A percentile compares a stretch with the other conserved stretches of the same genome.
phyloP scores from a whole-genome alignment of 2,113 vertebrate species.

The Anhinga rufa region DNA sequence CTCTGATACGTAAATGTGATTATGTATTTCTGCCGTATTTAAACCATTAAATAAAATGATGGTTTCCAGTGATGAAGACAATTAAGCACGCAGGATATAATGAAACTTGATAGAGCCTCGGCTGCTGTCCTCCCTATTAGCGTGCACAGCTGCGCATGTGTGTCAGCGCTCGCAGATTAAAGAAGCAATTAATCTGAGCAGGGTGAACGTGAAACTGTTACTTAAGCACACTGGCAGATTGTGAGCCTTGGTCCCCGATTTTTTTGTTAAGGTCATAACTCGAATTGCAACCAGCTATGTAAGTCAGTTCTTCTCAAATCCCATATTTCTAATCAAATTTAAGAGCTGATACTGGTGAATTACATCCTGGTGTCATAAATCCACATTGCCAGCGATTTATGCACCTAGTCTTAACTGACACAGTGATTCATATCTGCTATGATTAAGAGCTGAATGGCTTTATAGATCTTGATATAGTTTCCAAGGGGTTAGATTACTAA shows the following conservation, averaged over 20 bases:
- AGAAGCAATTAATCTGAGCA: constrained; percentile 68
- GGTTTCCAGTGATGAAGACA: constrained; percentile 44
- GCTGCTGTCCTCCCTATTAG: constrained; percentile 51
- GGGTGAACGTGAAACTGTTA: constrained; percentile 55
- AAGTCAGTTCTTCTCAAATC: constrained; percentile 13
- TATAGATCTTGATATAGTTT: constrained; percentile 48
- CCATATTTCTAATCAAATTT: constrained; percentile 48
- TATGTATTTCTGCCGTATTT: constrained; percentile 38
- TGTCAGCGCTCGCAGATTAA: constrained; percentile 59
- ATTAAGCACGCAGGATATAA: constrained; percentile 41
- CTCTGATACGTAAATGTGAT: constrained; percentile 28
- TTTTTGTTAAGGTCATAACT: background rate
- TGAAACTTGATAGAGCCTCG: constrained; percentile 46
- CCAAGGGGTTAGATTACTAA: constrained; percentile 11
- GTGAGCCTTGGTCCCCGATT: background rate
- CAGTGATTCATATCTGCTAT: constrained; percentile 45
- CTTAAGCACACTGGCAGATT: constrained; percentile 8
- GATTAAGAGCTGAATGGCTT: constrained; percentile 57
- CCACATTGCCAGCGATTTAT: constrained; percentile 33
- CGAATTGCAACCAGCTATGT: background rate
- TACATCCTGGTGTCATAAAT: constrained; percentile 49
- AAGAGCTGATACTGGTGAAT: constrained; percentile 46
- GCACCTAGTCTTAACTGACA: constrained; percentile 29
- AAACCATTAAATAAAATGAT: constrained; percentile 47
- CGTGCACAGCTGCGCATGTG: constrained; percentile 35